These are phyloP conservation scores for Streptopelia turtur DNA, from an alignment of 2,797 vertebrate genomes.

Conservation along the genomic window DNA sequence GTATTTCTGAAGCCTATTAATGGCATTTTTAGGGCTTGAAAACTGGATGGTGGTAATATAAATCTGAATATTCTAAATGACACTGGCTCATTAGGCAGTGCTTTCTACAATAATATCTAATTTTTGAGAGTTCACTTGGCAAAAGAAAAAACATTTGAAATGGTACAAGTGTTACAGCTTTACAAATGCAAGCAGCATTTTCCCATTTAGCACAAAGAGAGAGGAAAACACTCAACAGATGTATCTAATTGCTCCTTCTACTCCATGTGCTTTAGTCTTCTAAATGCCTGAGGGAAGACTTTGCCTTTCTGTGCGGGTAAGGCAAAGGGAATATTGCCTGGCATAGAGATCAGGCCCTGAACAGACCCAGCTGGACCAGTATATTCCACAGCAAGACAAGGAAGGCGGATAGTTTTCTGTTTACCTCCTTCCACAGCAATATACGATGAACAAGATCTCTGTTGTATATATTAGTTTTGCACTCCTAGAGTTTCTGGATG, in stretches of 20 bases:
- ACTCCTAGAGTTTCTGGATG: neutral
- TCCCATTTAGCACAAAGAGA: conserved; percentile 54
- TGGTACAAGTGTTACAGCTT: conserved; percentile 57
- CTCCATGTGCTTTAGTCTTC: conserved; percentile 3
- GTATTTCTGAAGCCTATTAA: conserved; percentile 51
- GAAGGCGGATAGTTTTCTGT: neutral
- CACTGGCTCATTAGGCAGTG: conserved; percentile 69
- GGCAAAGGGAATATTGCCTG: neutral
- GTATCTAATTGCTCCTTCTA: conserved; percentile 61
- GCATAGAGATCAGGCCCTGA: neutral
- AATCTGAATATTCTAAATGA: conserved; percentile 68
- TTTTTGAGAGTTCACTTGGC: conserved; percentile 76
- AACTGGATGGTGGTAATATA: conserved; percentile 32
- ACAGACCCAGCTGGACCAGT: neutral
- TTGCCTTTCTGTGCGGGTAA: neutral
- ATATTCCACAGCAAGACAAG: neutral
- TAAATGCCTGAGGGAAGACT: neutral
- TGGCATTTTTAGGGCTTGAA: conserved; percentile 53
- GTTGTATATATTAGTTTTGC: fast-evolving
- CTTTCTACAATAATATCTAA: conserved; percentile 72
- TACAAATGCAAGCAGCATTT: conserved; percentile 43
- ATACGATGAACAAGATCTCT: neutral
- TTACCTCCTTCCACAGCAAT: neutral
- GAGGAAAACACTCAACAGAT: conserved; percentile 67
- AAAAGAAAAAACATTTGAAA: conserved; percentile 45